Percentiles rank a stretch among this genome's conserved stretches.
phyloP scores from a whole-genome alignment of 1,140 invertebrate species.

The Scaptodrosophila lebanonensis region DNA sequence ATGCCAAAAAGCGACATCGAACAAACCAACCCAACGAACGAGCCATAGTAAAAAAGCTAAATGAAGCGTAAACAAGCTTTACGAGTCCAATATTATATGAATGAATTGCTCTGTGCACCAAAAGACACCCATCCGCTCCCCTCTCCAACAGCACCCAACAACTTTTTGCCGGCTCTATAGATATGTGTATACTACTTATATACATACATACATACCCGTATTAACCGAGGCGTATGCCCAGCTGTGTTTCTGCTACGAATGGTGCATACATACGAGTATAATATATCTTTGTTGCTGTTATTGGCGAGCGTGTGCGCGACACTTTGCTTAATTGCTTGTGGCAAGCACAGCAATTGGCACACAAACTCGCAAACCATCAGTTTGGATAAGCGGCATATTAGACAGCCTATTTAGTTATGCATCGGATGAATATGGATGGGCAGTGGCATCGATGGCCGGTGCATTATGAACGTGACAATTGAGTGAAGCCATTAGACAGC shows the following conservation, averaged over 20 bases:
- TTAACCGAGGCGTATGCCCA: slow-evolving; percentile 41
- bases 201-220: too few species aligned
- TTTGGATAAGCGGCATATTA: slow-evolving; percentile 24
- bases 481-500: too few species aligned
- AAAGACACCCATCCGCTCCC: slow-evolving; percentile 34
- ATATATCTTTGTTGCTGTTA: slow-evolving; percentile 9
- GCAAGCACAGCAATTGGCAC: slow-evolving; percentile 35
- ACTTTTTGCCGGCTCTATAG: slow-evolving; percentile 47
- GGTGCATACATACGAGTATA: not conserved
- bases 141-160: slow-evolving; percentile 41
- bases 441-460: too few species aligned
- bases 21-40: slow-evolving; percentile 32
- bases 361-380: not conserved
- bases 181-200: slow-evolving; percentile 17
- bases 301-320: slow-evolving; percentile 24
- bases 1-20: too few species aligned
- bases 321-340: slow-evolving; percentile 67
- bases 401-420: slow-evolving; percentile 3
- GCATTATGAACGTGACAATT: too few species aligned
- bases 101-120: slow-evolving; percentile 44
- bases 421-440: not conserved
- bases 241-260: slow-evolving; percentile 3
- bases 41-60: slow-evolving; percentile 47
- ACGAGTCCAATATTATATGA: slow-evolving; percentile 39
- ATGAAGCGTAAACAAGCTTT: slow-evolving; percentile 61